Evolutionary conservation across 37 sponge, comb jelly and placozoan genomes (phyloP), one percentile per base, ranked within the genome.

Genomic region (Theonella swinhoei): DNA sequence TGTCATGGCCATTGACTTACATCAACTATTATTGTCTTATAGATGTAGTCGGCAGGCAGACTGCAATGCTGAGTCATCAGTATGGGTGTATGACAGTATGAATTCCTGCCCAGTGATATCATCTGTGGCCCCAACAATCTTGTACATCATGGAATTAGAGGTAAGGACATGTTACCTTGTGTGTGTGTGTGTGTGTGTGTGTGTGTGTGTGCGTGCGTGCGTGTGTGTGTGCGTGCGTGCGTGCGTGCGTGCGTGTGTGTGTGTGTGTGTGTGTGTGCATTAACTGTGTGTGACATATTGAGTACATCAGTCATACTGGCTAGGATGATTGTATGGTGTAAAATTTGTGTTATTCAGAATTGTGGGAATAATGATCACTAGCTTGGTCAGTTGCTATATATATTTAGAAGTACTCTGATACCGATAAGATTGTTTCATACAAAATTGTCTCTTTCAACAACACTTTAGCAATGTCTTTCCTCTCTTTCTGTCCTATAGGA

Each of bases 31-130:
- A 19, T 19, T 39, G 47, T 61, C 77, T 54, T n/a, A n/a, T 35
- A 61, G 61, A 62, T 76, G 62, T 37, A 35, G 19, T n/a, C 42
- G 42, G 1, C 40, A 72, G 42, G 22, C n/a, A 1, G n/a, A 72
- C 26, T 72, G 40, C 8, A n/a, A n/a, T n/a, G n/a, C n/a, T n/a
- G n/a, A n/a, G n/a, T 24, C 42, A 1, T 9, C 14, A 42, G 42
- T 39, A 32, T 68, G 76, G 76, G 32, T 28, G 76, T 42, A 25
- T 47, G 54, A 47, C 69, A 68, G 69, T 29, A 32, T 68, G 30
- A 5, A 31, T 22, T 32, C 30, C 33, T 68, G 69, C 34, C 69
- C 69, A 4, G 69, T 32, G 32, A 68, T 68, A 29, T 3, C 69
- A 68, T 33, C 33, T 31, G 69, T 33, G 34, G 69, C 25, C 1